Evolutionary conservation across 2,113 vertebrate species (phyloP), one percentile per base, ranked within the genome.

Genomic region (Tricholaema leucomelas): DNA sequence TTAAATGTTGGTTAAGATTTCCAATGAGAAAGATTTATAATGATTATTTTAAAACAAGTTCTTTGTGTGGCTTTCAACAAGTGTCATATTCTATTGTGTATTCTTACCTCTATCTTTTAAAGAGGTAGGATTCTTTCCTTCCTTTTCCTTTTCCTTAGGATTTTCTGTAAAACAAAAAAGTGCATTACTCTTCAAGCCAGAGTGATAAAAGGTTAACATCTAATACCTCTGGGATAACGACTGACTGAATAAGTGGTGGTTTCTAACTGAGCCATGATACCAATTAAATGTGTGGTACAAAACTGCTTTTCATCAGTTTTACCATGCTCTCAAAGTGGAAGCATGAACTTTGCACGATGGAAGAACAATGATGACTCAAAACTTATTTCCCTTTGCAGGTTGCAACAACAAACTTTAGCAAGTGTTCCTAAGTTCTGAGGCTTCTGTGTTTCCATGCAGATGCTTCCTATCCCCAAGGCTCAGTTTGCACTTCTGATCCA

Each of bases 61-160:
- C 10, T 58, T 59, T 14, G 5, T 70, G 23, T 17, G 2, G 1
- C 46, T 76, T 88, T 66, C 35, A 91, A 3, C 2, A 61, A 65
- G 12, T 58, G 58, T 15, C 63, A 17, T 19, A 59, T 84, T 70
- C 10, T 42, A 24, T 63, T 66, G 18, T 46, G 6, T n/a, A 38
- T 36, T 35, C 78, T 89, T 93, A 92, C 93, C 92, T 96, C 93
- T 95, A 54, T 92, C 85, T 89, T 95, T 95, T 40, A 78, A 73
- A 87, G 79, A 5, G 42, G 81, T 58, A 63, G 91, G 55, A 92
- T 94, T 93, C 60, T 94, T 95, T 81, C n/a, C 63, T 85, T 91
- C 88, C 27, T 93, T 90, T 85, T 91, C 88, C 27, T 93, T 90
- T 83, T 84, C 92, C 64, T 94, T 95, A 40, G 13, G 28, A 50